Evolutionary conservation across 2,888 invertebrate genomes (phyloP), one percentile per base, ranked within the genome.

Genomic region (Drosophila suboccidentalis): DNA sequence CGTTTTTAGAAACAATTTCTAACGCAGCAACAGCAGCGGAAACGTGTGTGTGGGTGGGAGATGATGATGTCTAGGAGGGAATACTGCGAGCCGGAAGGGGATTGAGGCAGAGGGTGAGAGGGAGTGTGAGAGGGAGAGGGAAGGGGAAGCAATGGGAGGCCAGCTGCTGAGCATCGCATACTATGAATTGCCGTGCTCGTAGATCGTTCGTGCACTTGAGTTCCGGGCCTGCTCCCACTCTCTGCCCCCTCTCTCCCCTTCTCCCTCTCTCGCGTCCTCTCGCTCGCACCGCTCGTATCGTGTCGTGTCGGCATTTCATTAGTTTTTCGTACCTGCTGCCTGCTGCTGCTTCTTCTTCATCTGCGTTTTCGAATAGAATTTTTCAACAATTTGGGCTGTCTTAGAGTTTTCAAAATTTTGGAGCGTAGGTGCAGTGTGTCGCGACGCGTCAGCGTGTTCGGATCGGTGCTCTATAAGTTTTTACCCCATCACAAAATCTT

Each of bases 401-500:
- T 85, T 75, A 80, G 85, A 80, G 88, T 77, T 87, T 87, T 89
- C 71, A 60, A 86, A 90, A 90, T 89, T 91, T 89, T 91, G 90
- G 92, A 92, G 92, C 92, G 92, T 92, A 92, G 92, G 91, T 92
- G 92, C 92, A 92, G 92, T 92, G 90, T 89, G 90, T 91, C 91
- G 92, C 90, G 91, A 75, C 90, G 91, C 92, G 92, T 86, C 82
- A 85, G 66, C 83, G 75, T 85, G 88, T 75, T 69, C 89, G 72
- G 80, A 81, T 78, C 82, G 75, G 71, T 71, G 49, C 75, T 68
- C 64, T 65, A 86, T 67, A 78, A 73, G 50, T 61, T 70, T 49
- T 50, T 22, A 0, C 41, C 58, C 43, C 57, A 26, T 38, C 34
- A 19, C 8, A 43, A 38, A 50, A 11, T 15, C 32, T 26, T 13